Base-by-base conservation (phyloP, 2,888 invertebrate species). In the Bombyx huttoni region DNA sequence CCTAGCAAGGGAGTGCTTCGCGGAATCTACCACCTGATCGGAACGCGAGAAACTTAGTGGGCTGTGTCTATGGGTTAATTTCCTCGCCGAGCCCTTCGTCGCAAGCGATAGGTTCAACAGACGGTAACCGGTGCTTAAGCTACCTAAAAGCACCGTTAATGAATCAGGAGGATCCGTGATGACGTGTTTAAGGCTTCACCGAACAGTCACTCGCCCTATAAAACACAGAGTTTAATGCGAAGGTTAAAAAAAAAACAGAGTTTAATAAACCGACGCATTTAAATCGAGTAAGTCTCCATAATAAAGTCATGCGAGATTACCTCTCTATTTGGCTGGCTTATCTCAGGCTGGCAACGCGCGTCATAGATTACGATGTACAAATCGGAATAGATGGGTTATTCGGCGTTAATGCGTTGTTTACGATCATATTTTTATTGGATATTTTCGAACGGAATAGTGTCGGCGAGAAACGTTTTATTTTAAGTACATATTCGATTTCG, bases 301-400 rank as follows among this genome's bases (percentile, higher is more conserved):
- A 75, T 76, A 73, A 75, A 77, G 68, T 68, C 73, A 71, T 77
- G 73, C 59, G 68, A 78, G 83, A 84, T 84, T 81, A 82, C 81
- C 73, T 75, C 78, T 80, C 76, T 81, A 86, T 85, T 86, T 85
- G 75, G 74, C 64, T 70, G 75, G 75, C 81, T 85, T 86, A 85
- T 86, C 85, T 75, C 54, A 59, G 60, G 56, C 64, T 61, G 69
- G 72, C 77, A 78, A 70, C 56, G 53, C 51, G 58, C 58, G 56
- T 34, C 64, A 64, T 58, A 63, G 64, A 64, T 63, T 62, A 65
- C 57, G 58, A 53, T 5, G 24, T 54, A 58, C 58, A 59, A 62
- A 56, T 50, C 24, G 49, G 34, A 50, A 58, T 54, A 45, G 52
- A 46, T 35, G 55, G 53, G 48, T 3, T 54, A 52, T 53, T 49